phyloP scores from a whole-genome alignment of 35 echinoderm and acorn worm genomes.

The Anneissia japonica region DNA sequence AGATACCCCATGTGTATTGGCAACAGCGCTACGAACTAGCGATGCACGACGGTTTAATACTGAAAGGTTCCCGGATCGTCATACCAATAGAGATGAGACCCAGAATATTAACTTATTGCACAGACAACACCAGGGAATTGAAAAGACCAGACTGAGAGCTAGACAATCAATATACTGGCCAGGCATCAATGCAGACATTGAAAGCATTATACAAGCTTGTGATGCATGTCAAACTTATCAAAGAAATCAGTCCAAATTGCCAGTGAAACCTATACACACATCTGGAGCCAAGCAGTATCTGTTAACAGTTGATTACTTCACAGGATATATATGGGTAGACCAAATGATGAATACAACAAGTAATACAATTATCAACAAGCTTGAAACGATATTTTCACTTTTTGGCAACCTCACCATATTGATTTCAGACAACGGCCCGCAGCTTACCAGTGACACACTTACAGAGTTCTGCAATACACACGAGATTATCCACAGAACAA shows the following conservation, averaged over 20 bases:
- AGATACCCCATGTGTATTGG: slow-evolving; percentile 26
- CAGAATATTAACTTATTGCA: slow-evolving; percentile 2
- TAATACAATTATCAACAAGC: not conserved
- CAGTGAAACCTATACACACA: slow-evolving; percentile 12
- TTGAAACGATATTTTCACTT: slow-evolving; percentile 24
- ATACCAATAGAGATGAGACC: slow-evolving; percentile 2
- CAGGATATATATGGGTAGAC: slow-evolving; percentile 23
- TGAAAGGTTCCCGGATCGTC: slow-evolving; percentile 22
- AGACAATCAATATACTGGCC: slow-evolving; percentile 25
- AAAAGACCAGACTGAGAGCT: slow-evolving; percentile 26
- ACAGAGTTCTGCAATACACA: slow-evolving; percentile 21
- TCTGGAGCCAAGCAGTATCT: slow-evolving; percentile 12
- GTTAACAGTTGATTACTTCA: slow-evolving; percentile 22
- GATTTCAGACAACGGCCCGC: slow-evolving; percentile 30
- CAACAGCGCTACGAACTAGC: slow-evolving; percentile 27
- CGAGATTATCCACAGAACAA: slow-evolving; percentile 19
- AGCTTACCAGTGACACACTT: slow-evolving; percentile 14
- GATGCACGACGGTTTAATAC: slow-evolving; percentile 18
- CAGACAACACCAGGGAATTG: slow-evolving; percentile 6
- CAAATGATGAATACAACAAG: slow-evolving; percentile 18
- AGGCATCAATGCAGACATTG: slow-evolving; percentile 22
- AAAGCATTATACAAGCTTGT: slow-evolving; percentile 22
- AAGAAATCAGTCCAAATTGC: slow-evolving; percentile 28
- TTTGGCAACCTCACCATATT: slow-evolving; percentile 10
- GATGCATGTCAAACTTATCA: slow-evolving; percentile 20